Evolutionary conservation across 2,113 vertebrate genomes (phyloP).

Genomic region (Anolis carolinensis): DNA sequence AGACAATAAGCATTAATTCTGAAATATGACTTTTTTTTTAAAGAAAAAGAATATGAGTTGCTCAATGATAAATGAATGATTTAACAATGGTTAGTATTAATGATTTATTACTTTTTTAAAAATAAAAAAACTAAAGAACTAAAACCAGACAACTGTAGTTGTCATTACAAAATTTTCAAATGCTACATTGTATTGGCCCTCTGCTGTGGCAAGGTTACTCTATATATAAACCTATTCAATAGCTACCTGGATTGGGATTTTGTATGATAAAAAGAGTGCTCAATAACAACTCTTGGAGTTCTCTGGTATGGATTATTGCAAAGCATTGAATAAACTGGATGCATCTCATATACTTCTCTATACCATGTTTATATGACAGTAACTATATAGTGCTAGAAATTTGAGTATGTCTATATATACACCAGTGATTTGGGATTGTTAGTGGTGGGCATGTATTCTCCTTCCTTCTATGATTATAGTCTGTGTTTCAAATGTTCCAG

Average conservation of each 20-base stretch:
- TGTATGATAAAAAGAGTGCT: accelerated
- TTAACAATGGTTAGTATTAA: no score
- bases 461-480: accelerated
- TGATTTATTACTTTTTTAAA: neutral
- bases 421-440: accelerated
- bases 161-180: neutral
- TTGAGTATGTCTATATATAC: neutral
- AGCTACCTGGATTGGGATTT: neutral
- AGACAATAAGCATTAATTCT: neutral
- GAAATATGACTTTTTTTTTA: neutral
- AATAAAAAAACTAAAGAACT: neutral
- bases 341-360: neutral
- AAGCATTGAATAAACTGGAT: neutral
- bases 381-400: accelerated
- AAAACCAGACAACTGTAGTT: neutral
- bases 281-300: neutral
- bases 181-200: neutral
- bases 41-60: neutral
- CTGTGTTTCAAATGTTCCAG: accelerated
- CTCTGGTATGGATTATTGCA: neutral
- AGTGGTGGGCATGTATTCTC: accelerated
- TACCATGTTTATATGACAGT: neutral
- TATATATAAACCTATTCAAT: neutral
- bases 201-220: neutral
- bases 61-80: no score